A percentile compares a stretch with the other conserved stretches of the same genome.
phyloP scores from a whole-genome alignment of 2,888 invertebrate genomes.

The Melitaea athalia region DNA sequence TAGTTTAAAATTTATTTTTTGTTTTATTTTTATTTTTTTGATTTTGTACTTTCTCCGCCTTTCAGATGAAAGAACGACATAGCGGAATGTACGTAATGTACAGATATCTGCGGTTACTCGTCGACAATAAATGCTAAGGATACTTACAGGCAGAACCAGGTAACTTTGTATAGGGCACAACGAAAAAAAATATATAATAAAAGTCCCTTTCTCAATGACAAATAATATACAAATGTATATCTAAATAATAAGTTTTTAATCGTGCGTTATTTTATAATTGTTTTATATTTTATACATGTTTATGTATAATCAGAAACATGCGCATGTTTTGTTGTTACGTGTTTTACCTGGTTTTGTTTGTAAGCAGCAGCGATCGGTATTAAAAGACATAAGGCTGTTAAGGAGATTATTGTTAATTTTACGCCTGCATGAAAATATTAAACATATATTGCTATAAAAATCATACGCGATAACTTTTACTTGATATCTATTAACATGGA shows the following conservation, averaged over 20 bases:
- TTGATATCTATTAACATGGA: background rate
- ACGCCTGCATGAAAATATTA: background rate
- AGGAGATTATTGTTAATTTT: background rate
- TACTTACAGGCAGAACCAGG: slow-evolving; percentile 28
- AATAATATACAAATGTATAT: background rate
- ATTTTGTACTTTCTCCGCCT: slow-evolving; percentile 52
- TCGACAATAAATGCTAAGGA: slow-evolving; percentile 46
- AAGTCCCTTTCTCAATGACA: background rate
- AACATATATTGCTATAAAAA: no score
- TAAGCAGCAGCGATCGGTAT: background rate
- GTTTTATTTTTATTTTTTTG: slow-evolving; percentile 42
- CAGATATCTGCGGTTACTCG: slow-evolving; percentile 55
- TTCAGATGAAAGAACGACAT: slow-evolving; percentile 59
- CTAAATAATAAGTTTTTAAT: background rate
- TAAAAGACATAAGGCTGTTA: background rate
- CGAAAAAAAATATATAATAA: background rate
- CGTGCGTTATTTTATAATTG: background rate
- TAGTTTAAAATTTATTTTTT: slow-evolving; percentile 5
- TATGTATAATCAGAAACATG: background rate
- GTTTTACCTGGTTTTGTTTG: background rate
- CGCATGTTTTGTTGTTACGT: background rate
- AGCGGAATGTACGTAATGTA: slow-evolving; percentile 51
- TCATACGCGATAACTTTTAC: background rate
- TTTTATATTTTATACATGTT: background rate
- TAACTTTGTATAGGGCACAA: background rate